Conservation (phyloP, 1,140 invertebrate genomes). For the Caenorhabditis tropicalis region DNA sequence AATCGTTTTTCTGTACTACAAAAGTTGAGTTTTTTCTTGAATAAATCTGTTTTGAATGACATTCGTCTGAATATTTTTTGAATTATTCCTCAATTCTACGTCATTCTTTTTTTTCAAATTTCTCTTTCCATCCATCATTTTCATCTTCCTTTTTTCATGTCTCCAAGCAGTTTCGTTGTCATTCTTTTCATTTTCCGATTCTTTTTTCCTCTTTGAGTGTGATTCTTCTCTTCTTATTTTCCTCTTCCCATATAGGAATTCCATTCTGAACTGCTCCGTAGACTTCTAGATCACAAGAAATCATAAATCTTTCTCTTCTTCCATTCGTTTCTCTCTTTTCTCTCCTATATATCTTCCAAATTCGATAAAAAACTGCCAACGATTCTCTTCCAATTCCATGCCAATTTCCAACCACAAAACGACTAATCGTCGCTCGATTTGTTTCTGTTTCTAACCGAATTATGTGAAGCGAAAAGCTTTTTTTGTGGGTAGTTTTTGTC, state of each 20-base stretch:
- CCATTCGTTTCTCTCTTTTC: neutral
- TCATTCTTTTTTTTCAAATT: neutral
- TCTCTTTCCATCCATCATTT: constrained; percentile 9
- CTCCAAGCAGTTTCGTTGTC: neutral
- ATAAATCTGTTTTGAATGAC: too few species aligned
- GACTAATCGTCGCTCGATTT: constrained; percentile 1
- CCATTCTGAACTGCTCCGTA: too few species aligned
- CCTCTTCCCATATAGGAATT: neutral
- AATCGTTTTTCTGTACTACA: too few species aligned
- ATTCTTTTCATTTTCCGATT: neutral
- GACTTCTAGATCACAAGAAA: neutral
- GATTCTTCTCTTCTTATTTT: too few species aligned
- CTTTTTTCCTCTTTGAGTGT: neutral
- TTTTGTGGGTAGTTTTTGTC: neutral
- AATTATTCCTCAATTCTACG: neutral
- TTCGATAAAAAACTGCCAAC: constrained; percentile 38
- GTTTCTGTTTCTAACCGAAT: constrained; percentile 32
- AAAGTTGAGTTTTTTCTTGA: too few species aligned
- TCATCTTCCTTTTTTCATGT: neutral
- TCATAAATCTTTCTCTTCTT: neutral
- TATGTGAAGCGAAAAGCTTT: constrained; percentile 41
- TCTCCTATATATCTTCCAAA: neutral
- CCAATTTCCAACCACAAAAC: neutral
- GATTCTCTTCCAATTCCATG: neutral
- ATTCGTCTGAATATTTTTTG: too few species aligned